Percentiles rank a stretch among this genome's conserved stretches.
These are phyloP conservation scores for Clupea harengus DNA, from an alignment of 2,113 vertebrate species.

Conservation along the genomic window DNA sequence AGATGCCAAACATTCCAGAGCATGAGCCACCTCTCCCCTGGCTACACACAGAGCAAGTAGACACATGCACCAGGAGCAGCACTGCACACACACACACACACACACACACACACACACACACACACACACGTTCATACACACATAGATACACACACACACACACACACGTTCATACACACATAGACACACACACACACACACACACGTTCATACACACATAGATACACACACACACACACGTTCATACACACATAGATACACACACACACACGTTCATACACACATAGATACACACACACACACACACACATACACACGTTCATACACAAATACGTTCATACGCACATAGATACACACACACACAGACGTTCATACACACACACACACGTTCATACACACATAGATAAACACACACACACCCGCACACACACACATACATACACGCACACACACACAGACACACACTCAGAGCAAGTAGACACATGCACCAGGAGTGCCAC, in stretches of 20 bases:
- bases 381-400: too few relatives aligned
- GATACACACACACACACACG: too few relatives aligned
- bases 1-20: constrained; percentile 1
- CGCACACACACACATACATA: not conserved
- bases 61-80: not conserved
- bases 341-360: too few relatives aligned
- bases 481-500: too few relatives aligned
- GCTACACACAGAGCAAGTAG: not conserved
- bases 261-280: too few relatives aligned
- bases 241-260: too few relatives aligned
- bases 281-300: not conserved
- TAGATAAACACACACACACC: not conserved
- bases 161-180: too few relatives aligned
- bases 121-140: not conserved
- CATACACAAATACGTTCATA: too few relatives aligned
- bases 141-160: too few relatives aligned
- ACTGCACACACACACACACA: not conserved
- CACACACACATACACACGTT: not conserved
- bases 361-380: too few relatives aligned
- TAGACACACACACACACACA: not conserved
- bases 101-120: not conserved
- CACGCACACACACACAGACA: too few relatives aligned
- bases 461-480: too few relatives aligned
- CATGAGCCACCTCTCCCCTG: not conserved
- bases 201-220: not conserved